Evolutionary conservation across 2,888 invertebrate species (phyloP).

Genomic region (Pseudeuparius sepicola): DNA sequence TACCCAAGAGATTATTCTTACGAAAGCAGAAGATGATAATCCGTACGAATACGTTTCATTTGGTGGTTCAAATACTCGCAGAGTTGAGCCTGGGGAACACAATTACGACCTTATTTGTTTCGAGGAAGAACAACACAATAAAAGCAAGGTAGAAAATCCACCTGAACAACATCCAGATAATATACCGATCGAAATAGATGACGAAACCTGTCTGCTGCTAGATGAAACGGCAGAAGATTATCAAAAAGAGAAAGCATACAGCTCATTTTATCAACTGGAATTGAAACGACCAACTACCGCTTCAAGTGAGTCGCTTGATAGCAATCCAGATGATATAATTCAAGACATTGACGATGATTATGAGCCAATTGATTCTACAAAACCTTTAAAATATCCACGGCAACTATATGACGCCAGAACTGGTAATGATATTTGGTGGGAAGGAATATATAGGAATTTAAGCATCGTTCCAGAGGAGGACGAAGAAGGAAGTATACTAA

Average conservation of each 20-base stretch:
- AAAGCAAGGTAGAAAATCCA: slow-evolving; percentile 16
- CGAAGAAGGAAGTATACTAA: slow-evolving; percentile 34
- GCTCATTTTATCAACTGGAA: slow-evolving; percentile 23
- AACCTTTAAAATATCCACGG: slow-evolving; percentile 24
- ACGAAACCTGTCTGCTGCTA: slow-evolving; percentile 24
- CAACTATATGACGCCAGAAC: slow-evolving; percentile 23
- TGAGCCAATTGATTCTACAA: slow-evolving; percentile 31
- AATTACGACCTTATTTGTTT: slow-evolving; percentile 29
- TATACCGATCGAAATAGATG: slow-evolving; percentile 21
- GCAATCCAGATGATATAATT: slow-evolving; percentile 25
- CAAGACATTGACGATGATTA: slow-evolving; percentile 29
- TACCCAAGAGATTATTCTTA: slow-evolving; percentile 31
- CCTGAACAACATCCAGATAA: slow-evolving; percentile 24
- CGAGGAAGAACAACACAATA: slow-evolving; percentile 12
- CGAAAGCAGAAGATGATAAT: slow-evolving; percentile 14
- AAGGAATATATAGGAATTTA: slow-evolving; percentile 38
- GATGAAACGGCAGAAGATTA: slow-evolving; percentile 24
- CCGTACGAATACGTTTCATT: slow-evolving; percentile 22
- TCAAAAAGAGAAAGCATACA: slow-evolving; percentile 23
- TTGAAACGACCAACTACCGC: slow-evolving; percentile 26
- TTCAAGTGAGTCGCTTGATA: slow-evolving; percentile 32
- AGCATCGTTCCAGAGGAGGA: slow-evolving; percentile 40
- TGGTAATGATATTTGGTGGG: slow-evolving; percentile 36
- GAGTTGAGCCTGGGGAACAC: slow-evolving; percentile 17
- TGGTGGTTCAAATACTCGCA: slow-evolving; percentile 15